A percentile compares a stretch with the other conserved stretches of the same genome.
These are phyloP conservation scores for Drosophila novamexicana DNA, from an alignment of 1,140 invertebrate genomes.

Conservation along the genomic window DNA sequence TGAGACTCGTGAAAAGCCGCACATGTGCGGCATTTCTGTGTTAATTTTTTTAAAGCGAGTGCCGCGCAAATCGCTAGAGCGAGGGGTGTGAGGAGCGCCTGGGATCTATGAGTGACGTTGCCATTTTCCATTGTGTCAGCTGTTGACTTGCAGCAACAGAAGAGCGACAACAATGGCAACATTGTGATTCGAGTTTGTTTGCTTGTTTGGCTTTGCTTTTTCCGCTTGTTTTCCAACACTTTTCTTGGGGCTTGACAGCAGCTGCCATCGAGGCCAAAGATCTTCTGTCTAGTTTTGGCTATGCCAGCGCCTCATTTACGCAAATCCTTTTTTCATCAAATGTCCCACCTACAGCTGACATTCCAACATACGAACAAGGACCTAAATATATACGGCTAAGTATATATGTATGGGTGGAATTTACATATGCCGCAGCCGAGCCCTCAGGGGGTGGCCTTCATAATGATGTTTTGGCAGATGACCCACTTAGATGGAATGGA, in stretches of 20 bases:
- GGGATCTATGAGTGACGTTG: slow-evolving; percentile 29
- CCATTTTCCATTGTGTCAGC: slow-evolving; percentile 47
- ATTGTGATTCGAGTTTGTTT: slow-evolving; percentile 23
- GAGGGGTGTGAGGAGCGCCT: not conserved
- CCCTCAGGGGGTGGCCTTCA: slow-evolving; percentile 11
- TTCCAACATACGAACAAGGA: not conserved
- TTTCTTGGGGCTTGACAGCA: slow-evolving; percentile 32
- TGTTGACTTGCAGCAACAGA: slow-evolving; percentile 44
- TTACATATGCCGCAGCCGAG: slow-evolving; percentile 31
- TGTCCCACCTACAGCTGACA: slow-evolving; percentile 13
- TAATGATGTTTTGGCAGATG: slow-evolving; percentile 51
- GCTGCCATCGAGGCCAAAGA: not conserved
- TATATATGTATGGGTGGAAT: slow-evolving; percentile 2
- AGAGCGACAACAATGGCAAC: slow-evolving; percentile 25
- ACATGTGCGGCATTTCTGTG: slow-evolving; percentile 49
- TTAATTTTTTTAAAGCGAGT: slow-evolving; percentile 30
- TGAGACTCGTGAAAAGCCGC: slow-evolving; percentile 2
- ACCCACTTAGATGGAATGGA: slow-evolving; percentile 48
- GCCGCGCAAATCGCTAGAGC: not conserved
- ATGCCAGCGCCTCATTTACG: slow-evolving; percentile 29
- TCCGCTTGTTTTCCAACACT: slow-evolving; percentile 32
- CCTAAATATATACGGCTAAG: slow-evolving; percentile 14
- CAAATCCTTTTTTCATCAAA: slow-evolving; percentile 51
- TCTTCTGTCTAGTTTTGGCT: slow-evolving; percentile 3
- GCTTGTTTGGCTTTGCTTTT: slow-evolving; percentile 25